Conservation (phyloP, 2,888 invertebrate species). For the Pecten maximus region DNA sequence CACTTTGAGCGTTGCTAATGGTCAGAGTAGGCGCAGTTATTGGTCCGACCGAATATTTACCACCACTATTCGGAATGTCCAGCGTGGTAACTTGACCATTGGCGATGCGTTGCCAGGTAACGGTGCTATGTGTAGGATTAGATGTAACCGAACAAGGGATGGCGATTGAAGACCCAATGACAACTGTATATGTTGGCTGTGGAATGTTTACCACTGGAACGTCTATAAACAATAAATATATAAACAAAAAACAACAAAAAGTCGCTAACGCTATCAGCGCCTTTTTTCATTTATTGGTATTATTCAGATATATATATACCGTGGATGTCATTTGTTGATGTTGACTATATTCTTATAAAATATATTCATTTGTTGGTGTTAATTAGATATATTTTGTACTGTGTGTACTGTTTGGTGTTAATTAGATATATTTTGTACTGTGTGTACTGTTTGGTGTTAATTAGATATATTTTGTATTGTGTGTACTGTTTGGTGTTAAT, state of each 20-base stretch:
- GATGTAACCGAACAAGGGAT: slow-evolving; percentile 40
- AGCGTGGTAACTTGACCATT: background rate
- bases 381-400: too few species aligned
- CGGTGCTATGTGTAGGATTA: slow-evolving; percentile 37
- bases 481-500: too few species aligned
- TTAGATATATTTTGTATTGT: too few species aligned
- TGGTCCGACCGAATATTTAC: background rate
- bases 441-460: too few species aligned
- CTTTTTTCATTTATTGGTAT: too few species aligned
- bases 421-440: too few species aligned
- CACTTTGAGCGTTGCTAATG: background rate
- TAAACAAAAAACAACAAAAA: background rate
- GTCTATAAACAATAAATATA: slow-evolving; percentile 23
- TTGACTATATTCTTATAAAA: too few species aligned
- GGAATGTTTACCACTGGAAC: slow-evolving; percentile 43
- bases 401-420: too few species aligned
- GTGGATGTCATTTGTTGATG: too few species aligned
- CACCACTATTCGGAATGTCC: background rate
- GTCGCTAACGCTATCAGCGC: too few species aligned
- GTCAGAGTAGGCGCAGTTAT: background rate
- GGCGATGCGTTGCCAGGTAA: background rate
- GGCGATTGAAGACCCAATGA: slow-evolving; percentile 37
- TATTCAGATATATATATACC: too few species aligned
- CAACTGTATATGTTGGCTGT: slow-evolving; percentile 23
- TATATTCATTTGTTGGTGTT: too few species aligned